phyloP scores from a whole-genome alignment of 1,140 invertebrate species.

The Andrena cerasifolii region DNA sequence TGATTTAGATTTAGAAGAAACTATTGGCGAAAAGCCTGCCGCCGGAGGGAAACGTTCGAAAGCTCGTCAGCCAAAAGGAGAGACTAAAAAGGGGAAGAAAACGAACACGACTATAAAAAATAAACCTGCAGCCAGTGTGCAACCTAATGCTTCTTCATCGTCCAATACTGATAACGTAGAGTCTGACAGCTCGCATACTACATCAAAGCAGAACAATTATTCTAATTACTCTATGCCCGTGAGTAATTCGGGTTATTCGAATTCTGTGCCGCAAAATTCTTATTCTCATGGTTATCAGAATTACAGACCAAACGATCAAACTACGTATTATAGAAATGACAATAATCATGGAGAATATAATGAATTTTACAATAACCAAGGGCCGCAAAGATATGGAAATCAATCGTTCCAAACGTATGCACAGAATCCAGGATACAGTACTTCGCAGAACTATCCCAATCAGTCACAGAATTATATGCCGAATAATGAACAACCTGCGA shows the following conservation, averaged over 20 bases:
- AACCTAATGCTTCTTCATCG: constrained; percentile 83
- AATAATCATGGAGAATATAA: constrained; percentile 70
- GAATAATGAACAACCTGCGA: constrained; percentile 66
- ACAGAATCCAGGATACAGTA: constrained; percentile 69
- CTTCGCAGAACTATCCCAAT: constrained; percentile 68
- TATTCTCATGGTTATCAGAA: constrained; percentile 73
- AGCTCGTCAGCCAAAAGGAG: constrained; percentile 76
- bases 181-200: constrained; percentile 55
- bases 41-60: constrained; percentile 76
- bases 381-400: constrained; percentile 73
- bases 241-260: constrained; percentile 67
- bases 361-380: constrained; percentile 78
- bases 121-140: constrained; percentile 87
- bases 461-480: constrained; percentile 70
- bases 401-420: constrained; percentile 74
- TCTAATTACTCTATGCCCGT: constrained; percentile 69
- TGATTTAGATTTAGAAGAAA: constrained; percentile 94
- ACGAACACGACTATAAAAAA: constrained; percentile 74
- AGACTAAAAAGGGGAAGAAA: constrained; percentile 79
- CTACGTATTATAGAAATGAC: constrained; percentile 75
- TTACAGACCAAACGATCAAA: constrained; percentile 73
- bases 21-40: constrained; percentile 77
- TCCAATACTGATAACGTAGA: constrained; percentile 66
- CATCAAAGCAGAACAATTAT: constrained; percentile 68
- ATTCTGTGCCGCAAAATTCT: constrained; percentile 56